Percentiles rank a stretch among this genome's conserved stretches.
Evolutionary conservation across 2,888 invertebrate genomes (phyloP).

Genomic region (Drosophila kanekoi): DNA sequence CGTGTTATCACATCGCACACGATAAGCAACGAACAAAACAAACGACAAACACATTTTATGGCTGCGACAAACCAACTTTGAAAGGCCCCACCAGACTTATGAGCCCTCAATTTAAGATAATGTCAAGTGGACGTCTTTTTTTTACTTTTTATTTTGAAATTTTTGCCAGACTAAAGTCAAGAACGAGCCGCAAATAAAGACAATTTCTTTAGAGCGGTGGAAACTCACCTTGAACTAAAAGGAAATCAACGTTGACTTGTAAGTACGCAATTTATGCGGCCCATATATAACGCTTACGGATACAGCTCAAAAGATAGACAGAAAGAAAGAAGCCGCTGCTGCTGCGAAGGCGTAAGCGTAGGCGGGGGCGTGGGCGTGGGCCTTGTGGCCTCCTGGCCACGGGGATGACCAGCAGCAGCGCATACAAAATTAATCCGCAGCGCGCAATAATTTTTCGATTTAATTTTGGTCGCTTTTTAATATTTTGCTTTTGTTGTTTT

Average conservation of each 20-base stretch:
- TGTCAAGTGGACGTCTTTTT: conserved; percentile 22
- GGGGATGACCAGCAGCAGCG: conserved; percentile 18
- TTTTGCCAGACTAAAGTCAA: conserved; percentile 10
- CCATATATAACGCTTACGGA: conserved; percentile 36
- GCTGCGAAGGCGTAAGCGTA: conserved; percentile 7
- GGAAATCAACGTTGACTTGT: conserved; percentile 10
- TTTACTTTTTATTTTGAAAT: not conserved
- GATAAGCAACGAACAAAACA: conserved; percentile 42
- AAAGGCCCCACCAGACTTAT: conserved; percentile 36
- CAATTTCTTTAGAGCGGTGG: conserved; percentile 19
- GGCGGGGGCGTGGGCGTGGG: conserved; percentile 8
- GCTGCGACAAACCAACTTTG: conserved; percentile 28
- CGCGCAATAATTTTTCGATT: conserved; percentile 76
- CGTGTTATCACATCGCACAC: conserved; percentile 41
- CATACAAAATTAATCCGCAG: conserved; percentile 71
- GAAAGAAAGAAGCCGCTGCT: conserved; percentile 2
- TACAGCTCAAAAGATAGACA: conserved; percentile 12
- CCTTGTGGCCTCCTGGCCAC: conserved; percentile 1
- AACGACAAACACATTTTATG: conserved; percentile 35
- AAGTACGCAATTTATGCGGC: conserved; percentile 30
- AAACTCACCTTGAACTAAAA: conserved; percentile 36
- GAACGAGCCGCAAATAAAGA: not conserved
- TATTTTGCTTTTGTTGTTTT: conserved; percentile 15
- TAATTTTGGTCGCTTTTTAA: conserved; percentile 37
- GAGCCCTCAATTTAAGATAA: conserved; percentile 31